A percentile compares a stretch with the other conserved stretches of the same genome.
phyloP scores from a whole-genome alignment of 2,888 invertebrate species.

The Antheraea yamamai region DNA sequence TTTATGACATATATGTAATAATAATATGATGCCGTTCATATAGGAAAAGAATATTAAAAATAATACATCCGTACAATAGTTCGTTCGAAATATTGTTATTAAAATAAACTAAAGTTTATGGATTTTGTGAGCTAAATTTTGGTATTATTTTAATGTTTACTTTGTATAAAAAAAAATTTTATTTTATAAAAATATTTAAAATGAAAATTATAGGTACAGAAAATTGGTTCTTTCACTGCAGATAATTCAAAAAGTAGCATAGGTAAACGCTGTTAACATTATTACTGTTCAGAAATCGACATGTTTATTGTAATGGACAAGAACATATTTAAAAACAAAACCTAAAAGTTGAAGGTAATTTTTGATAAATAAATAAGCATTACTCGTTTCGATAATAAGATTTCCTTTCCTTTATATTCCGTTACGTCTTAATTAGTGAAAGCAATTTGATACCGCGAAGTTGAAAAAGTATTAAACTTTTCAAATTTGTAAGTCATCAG shows the following conservation, averaged over 20 bases:
- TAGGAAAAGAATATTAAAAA: not conserved
- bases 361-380: not conserved
- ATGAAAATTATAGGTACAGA: not conserved
- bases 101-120: not conserved
- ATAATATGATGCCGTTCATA: conserved; percentile 19
- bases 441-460: not conserved
- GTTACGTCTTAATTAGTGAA: not conserved
- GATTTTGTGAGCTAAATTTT: not conserved
- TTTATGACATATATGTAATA: conserved; percentile 28
- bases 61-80: not conserved
- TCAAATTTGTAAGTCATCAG: not conserved
- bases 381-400: not conserved
- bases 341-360: not conserved
- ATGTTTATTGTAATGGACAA: not conserved
- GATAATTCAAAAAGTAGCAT: not conserved
- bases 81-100: not conserved
- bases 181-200: not conserved
- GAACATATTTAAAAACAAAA: not conserved
- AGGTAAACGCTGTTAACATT: not conserved
- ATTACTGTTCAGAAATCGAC: not conserved
- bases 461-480: not conserved
- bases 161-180: not conserved
- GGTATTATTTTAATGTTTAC: not conserved
- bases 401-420: not conserved
- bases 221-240: not conserved